Evolutionary conservation across 2,113 vertebrate genomes (phyloP).

Genomic region (Pimephales promelas): DNA sequence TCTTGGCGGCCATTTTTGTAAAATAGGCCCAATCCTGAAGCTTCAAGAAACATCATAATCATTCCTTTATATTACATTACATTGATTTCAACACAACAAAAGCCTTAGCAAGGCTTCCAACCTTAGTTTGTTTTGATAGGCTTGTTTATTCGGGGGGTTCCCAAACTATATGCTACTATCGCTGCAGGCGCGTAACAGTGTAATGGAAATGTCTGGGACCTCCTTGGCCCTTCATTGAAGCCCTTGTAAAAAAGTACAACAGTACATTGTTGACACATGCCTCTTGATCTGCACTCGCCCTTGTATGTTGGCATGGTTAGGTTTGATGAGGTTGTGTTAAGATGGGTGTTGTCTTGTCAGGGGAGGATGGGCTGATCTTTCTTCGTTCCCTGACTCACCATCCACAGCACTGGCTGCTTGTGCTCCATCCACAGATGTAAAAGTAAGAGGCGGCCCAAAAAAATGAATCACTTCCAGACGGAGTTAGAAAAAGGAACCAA

Average conservation of each 20-base stretch:
- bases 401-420: background rate
- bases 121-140: slow-evolving; percentile 26
- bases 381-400: slow-evolving; percentile 35
- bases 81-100: background rate
- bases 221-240: slow-evolving; percentile 44
- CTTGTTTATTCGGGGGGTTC: slow-evolving; percentile 40
- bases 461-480: slow-evolving; percentile 18
- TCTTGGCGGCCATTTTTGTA: too few relatives aligned
- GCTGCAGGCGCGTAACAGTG: slow-evolving; percentile 32
- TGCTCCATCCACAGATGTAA: slow-evolving; percentile 3
- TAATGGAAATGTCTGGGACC: slow-evolving; percentile 56
- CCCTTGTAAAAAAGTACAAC: slow-evolving; percentile 45
- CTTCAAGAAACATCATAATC: background rate
- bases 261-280: slow-evolving; percentile 54
- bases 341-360: slow-evolving; percentile 41
- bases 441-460: background rate
- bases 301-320: slow-evolving; percentile 43
- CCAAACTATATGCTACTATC: slow-evolving; percentile 40
- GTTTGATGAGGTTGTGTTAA: slow-evolving; percentile 42
- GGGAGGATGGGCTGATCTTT: slow-evolving; percentile 36
- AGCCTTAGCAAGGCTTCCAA: background rate
- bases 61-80: background rate
- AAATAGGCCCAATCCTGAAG: too few relatives aligned
- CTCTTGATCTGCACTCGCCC: slow-evolving; percentile 15
- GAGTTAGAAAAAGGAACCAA: background rate